These are phyloP conservation scores for Medauroidea extradentata DNA, from an alignment of 1,140 invertebrate genomes.

Conservation along the genomic window DNA sequence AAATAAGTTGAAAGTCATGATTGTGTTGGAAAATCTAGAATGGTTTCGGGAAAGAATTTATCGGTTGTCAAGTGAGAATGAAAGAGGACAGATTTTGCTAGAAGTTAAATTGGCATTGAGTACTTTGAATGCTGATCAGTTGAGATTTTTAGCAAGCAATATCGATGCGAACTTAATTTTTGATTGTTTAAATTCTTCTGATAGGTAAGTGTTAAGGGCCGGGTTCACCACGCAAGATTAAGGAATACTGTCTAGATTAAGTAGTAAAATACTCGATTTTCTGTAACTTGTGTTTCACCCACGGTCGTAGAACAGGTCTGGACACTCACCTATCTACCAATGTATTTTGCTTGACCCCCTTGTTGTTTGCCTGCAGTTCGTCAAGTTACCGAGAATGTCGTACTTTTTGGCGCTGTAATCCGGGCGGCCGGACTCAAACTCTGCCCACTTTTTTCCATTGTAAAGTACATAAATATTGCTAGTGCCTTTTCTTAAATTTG, in stretches of 20 bases:
- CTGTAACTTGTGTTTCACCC: slow-evolving; percentile 6
- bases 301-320: too few relatives aligned
- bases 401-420: too few relatives aligned
- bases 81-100: background rate
- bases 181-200: slow-evolving; percentile 39
- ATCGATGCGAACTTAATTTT: slow-evolving; percentile 34
- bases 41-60: background rate
- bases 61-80: background rate
- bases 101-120: slow-evolving; percentile 3
- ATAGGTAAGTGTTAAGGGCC: slow-evolving; percentile 36
- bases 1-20: too few relatives aligned
- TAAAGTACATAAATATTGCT: too few relatives aligned
- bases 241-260: background rate
- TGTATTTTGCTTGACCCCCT: too few relatives aligned
- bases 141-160: slow-evolving; percentile 21
- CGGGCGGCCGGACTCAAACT: too few relatives aligned
- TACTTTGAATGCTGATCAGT: background rate
- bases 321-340: too few relatives aligned
- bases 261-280: background rate
- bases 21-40: background rate
- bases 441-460: too few relatives aligned
- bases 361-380: too few relatives aligned
- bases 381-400: too few relatives aligned
- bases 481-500: too few relatives aligned
- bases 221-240: too few relatives aligned